A percentile compares a stretch with the other conserved stretches of the same genome.
Evolutionary conservation across 35 echinoderm and acorn worm species (phyloP).

Genomic region (Ptychodera flava): DNA sequence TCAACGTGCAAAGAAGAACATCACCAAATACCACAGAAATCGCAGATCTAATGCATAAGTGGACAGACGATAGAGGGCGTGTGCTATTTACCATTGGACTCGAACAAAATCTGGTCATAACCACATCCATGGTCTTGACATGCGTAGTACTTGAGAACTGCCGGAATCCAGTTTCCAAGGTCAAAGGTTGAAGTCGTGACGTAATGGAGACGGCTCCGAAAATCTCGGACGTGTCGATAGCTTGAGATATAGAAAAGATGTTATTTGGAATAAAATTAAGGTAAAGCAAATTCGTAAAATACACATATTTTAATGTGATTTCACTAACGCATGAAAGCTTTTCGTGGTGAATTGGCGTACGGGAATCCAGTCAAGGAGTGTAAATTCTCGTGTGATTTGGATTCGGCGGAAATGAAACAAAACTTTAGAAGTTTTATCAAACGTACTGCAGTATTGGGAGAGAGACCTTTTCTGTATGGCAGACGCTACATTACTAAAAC

Average conservation of each 20-base stretch:
- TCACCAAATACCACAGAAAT: too few relatives aligned
- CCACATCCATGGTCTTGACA: constrained; percentile 90
- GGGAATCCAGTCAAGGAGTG: constrained; percentile 55
- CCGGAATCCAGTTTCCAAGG: constrained; percentile 73
- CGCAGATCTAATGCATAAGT: too few relatives aligned
- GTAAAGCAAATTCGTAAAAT: constrained; percentile 21
- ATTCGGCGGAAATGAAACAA: too few relatives aligned
- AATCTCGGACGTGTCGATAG: background rate
- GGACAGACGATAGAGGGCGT: too few relatives aligned
- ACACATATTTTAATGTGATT: constrained; percentile 5
- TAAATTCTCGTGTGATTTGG: constrained; percentile 39
- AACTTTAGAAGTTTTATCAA: too few relatives aligned
- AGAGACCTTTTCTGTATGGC: too few relatives aligned
- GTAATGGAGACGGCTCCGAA: constrained; percentile 43
- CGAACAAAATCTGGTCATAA: constrained; percentile 46
- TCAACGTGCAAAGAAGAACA: too few relatives aligned
- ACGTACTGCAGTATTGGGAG: too few relatives aligned
- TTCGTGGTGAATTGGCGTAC: constrained; percentile 31
- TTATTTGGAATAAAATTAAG: background rate
- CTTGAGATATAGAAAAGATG: background rate
- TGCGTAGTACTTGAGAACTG: constrained; percentile 39
- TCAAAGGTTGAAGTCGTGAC: constrained; percentile 50
- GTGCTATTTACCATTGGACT: too few relatives aligned
- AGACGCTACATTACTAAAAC: too few relatives aligned
- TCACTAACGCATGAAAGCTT: constrained; percentile 71